phyloP scores from a whole-genome alignment of 2,888 invertebrate species.

The Serripes groenlandicus region DNA sequence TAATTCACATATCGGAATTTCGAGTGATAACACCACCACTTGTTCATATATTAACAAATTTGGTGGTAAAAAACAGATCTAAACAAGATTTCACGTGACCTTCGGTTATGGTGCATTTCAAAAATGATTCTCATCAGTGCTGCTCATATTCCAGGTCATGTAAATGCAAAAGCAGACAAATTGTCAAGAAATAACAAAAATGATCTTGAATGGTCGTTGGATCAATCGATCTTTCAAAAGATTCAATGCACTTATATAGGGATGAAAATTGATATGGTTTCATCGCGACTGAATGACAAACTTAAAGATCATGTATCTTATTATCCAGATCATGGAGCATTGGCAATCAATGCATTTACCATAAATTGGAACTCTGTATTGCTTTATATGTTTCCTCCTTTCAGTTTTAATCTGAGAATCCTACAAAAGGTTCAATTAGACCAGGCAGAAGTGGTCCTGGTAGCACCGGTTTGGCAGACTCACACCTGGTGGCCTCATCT shows the following conservation, averaged over 20 bases:
- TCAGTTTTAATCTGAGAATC: constrained; percentile 20
- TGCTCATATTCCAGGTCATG: constrained; percentile 40
- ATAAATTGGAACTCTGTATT: constrained; percentile 13
- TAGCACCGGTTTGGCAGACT: constrained; percentile 42
- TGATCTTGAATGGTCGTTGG: constrained; percentile 59
- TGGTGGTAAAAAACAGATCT: constrained; percentile 45
- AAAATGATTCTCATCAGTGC: constrained; percentile 33
- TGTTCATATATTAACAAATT: constrained; percentile 50
- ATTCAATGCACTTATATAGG: not conserved
- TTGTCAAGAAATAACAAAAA: constrained; percentile 48
- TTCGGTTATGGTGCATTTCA: constrained; percentile 45
- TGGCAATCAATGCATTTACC: constrained; percentile 11
- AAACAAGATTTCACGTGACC: constrained; percentile 30
- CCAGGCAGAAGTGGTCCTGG: constrained; percentile 20
- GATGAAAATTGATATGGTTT: constrained; percentile 29
- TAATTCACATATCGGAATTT: constrained; percentile 24
- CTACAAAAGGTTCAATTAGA: constrained; percentile 34
- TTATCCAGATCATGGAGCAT: not conserved
- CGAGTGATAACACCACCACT: constrained; percentile 45
- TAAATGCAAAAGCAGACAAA: constrained; percentile 48
- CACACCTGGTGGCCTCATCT: constrained; percentile 41
- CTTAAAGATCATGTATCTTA: not conserved
- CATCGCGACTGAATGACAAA: constrained; percentile 17
- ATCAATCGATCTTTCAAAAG: constrained; percentile 11
- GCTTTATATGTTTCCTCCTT: constrained; percentile 43